Evolutionary conservation across 2,888 invertebrate genomes (phyloP), one percentile per base, ranked within the genome.

Genomic region (Leptopilina myrica): DNA sequence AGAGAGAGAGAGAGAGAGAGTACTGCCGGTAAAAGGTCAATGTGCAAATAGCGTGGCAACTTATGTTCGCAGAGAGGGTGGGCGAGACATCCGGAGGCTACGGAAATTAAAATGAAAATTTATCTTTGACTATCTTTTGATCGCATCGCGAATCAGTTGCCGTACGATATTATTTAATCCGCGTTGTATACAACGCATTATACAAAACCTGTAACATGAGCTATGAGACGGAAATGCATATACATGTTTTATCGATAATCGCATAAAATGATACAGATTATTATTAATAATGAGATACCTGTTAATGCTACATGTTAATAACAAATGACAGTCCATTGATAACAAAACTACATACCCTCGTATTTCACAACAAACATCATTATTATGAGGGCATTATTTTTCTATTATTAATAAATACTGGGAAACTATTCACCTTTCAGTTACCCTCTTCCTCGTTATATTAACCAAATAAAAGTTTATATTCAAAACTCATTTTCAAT

Each of bases 161-260:
- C 73, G 73, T 59, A 73, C 73, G 56, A 73, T 73, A 73, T 56
- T 73, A 73, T 53, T 73, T 53, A 73, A 73, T 53, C 33, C 53
- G 12, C 11, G 67, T 59, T n/a, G 14, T 59, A 20, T 62, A 20
- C 62, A 62, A 9, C 20, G 62, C 62, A 62, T 15, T 62, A 62
- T 62, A 62, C 62, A 62, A 43, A 62, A 62, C 62, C 15, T 62
- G 49, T 11, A 62, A 20, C 62, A 62, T 59, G 59, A 59, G 59
- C 59, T 59, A 59, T 59, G 59, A 59, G 9, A 62, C 62, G 62
- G 62, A 62, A 62, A 62, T 20, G 20, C 43, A 43, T 15, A 59
- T 59, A 59, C 59, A 5, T 59, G 59, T 59, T 62, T 62, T 9
- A 62, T 62, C 20, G 20, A 62, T 62, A 62, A 62, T 59, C 7